phyloP scores from a whole-genome alignment of 2,797 vertebrate species.

The Myotis myotis region DNA sequence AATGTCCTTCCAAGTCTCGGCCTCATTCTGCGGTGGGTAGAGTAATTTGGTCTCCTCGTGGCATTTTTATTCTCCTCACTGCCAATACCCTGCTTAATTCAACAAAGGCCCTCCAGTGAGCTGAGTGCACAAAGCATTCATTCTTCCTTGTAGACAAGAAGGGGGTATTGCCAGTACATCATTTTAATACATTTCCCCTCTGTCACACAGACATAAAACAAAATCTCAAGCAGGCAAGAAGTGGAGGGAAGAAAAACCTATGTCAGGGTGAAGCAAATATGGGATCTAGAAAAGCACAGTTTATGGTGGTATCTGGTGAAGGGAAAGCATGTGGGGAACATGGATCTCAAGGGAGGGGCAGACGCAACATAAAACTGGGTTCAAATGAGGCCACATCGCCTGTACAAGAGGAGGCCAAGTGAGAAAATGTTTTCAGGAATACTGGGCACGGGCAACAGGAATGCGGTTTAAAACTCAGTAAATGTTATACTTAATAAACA shows the following conservation, averaged over 20 bases:
- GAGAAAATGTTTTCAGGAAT: background rate
- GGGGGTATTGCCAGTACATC: background rate
- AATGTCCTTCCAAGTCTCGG: background rate
- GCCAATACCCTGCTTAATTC: constrained; percentile 38
- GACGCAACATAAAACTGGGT: background rate
- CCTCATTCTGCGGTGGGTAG: background rate
- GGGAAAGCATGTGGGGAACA: background rate
- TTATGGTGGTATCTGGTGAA: too few species aligned
- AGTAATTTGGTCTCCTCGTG: background rate
- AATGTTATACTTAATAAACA: background rate
- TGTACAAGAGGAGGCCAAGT: background rate
- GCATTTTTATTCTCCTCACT: constrained; percentile 27
- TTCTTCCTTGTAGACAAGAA: constrained; percentile 40
- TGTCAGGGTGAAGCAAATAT: background rate
- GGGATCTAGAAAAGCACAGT: background rate
- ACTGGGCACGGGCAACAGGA: background rate
- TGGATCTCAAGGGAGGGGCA: background rate
- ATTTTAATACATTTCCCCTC: background rate
- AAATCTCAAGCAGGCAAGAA: constrained; percentile 22
- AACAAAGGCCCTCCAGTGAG: constrained; percentile 45
- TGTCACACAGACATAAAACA: background rate
- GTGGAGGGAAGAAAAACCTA: background rate
- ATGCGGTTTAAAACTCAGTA: background rate
- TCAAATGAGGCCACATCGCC: background rate
- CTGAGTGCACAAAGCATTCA: background rate